phyloP scores from a whole-genome alignment of 2,113 vertebrate species.

The Chionomys nivalis region DNA sequence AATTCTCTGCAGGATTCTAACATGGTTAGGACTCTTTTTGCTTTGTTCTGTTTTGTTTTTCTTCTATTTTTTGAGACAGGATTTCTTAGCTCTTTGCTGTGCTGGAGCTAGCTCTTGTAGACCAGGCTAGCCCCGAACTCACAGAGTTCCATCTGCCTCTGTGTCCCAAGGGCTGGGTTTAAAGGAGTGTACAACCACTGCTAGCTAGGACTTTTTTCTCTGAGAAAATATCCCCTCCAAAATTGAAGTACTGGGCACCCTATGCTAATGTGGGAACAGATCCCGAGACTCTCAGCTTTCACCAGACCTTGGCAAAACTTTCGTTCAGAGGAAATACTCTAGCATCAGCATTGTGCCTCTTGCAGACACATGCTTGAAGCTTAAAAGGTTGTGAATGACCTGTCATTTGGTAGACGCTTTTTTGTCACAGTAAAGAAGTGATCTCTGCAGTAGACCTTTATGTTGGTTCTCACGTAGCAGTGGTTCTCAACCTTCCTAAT shows the following conservation, averaged over 20 bases:
- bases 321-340: not conserved
- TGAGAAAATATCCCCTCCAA: not conserved
- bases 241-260: not conserved
- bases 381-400: not conserved
- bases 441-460: not conserved
- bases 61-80: too few species aligned
- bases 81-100: too few species aligned
- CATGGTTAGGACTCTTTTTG: not conserved
- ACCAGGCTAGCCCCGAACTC: too few species aligned
- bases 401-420: not conserved
- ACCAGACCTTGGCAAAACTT: constrained; percentile 8
- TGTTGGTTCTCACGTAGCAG: not conserved
- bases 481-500: not conserved
- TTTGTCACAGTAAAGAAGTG: not conserved
- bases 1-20: not conserved
- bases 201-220: not conserved
- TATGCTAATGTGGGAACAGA: not conserved
- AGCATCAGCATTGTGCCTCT: not conserved
- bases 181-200: too few species aligned
- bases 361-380: not conserved
- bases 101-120: too few species aligned
- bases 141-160: too few species aligned
- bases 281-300: not conserved
- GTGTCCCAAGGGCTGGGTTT: too few species aligned
- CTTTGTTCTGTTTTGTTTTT: too few species aligned